Evolutionary conservation across 2,797 vertebrate genomes (phyloP).

Genomic region (Masticophis lateralis): DNA sequence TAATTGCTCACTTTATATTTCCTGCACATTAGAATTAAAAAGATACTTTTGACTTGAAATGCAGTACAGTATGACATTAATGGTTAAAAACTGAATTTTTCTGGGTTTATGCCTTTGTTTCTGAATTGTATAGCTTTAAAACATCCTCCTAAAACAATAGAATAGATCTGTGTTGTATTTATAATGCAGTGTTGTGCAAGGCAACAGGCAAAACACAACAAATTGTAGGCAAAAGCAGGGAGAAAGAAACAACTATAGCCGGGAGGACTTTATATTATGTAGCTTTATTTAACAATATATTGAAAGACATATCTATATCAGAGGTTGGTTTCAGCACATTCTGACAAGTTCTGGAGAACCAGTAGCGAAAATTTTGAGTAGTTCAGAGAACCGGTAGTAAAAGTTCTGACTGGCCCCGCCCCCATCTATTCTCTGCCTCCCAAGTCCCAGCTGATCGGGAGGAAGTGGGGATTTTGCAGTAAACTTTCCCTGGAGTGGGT

Average conservation of each 20-base stretch:
- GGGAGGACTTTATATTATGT: neutral
- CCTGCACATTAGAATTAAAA: slow-evolving; percentile 13
- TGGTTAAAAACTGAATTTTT: neutral
- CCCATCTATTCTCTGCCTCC: too few relatives aligned
- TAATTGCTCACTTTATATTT: neutral
- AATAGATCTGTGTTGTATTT: neutral
- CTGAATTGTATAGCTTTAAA: neutral
- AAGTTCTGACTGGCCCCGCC: too few relatives aligned
- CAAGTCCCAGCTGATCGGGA: too few relatives aligned
- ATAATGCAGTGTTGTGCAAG: neutral
- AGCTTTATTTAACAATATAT: neutral
- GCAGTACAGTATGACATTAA: neutral
- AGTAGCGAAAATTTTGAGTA: too few relatives aligned
- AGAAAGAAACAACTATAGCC: neutral
- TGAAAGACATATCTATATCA: neutral
- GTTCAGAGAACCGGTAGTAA: too few relatives aligned
- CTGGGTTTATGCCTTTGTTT: neutral
- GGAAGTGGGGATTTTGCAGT: too few relatives aligned
- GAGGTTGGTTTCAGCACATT: too few relatives aligned
- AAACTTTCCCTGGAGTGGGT: too few relatives aligned
- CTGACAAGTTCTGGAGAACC: too few relatives aligned
- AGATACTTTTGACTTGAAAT: slow-evolving; percentile 13
- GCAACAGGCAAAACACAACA: neutral
- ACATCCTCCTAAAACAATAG: neutral
- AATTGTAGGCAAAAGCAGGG: neutral